These are phyloP conservation scores for Malurus alboscapulatus DNA, from an alignment of 2,113 vertebrate genomes.

Conservation along the genomic window DNA sequence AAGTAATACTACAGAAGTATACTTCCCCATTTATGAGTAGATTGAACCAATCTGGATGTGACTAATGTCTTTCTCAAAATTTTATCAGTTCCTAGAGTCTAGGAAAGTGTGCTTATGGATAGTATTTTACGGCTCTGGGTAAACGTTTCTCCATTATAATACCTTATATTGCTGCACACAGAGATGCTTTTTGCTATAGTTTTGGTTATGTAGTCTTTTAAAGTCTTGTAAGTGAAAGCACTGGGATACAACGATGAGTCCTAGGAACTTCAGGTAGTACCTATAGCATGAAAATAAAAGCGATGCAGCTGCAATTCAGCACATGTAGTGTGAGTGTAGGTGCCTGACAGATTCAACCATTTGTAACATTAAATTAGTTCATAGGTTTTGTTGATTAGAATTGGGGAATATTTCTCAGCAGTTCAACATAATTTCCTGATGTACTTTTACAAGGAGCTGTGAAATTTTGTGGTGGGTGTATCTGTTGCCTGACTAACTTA, in stretches of 20 bases:
- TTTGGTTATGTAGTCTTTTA: background rate
- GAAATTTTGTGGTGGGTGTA: background rate
- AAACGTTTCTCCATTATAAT: background rate
- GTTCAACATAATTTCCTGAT: background rate
- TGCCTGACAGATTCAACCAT: background rate
- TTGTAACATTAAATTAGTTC: background rate
- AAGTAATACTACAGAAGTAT: background rate
- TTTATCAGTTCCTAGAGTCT: background rate
- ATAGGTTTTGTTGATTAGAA: background rate
- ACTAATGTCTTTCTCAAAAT: background rate
- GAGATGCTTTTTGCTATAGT: background rate
- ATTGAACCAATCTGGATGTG: background rate
- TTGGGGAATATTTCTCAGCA: background rate
- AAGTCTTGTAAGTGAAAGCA: background rate
- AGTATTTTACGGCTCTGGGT: background rate
- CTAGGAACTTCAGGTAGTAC: background rate
- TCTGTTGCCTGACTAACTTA: background rate
- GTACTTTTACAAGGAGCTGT: background rate
- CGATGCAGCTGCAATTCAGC: background rate
- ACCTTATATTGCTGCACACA: background rate
- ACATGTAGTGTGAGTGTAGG: background rate
- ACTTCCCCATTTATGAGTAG: accelerated
- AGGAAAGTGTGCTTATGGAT: background rate
- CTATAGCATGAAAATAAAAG: background rate
- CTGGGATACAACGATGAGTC: background rate